A percentile compares a stretch with the other conserved stretches of the same genome.
phyloP scores from a whole-genome alignment of 2,113 vertebrate species.

The Larimichthys crocea region DNA sequence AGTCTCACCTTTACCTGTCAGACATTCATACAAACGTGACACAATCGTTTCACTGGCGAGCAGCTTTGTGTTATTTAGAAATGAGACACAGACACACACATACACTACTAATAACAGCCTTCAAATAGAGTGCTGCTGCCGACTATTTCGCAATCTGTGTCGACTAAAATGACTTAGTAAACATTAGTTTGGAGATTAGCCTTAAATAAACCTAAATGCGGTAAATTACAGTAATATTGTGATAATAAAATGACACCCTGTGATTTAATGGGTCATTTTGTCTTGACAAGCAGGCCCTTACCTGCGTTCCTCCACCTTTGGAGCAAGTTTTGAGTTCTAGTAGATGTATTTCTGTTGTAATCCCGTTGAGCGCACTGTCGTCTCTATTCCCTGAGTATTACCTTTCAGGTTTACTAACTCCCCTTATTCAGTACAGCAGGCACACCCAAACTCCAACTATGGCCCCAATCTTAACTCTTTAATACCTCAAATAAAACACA shows the following conservation, averaged over 20 bases:
- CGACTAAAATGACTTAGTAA: too few species aligned
- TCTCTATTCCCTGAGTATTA: fast-evolving
- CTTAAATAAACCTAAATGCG: too few species aligned
- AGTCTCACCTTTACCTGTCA: not conserved
- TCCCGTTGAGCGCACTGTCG: fast-evolving
- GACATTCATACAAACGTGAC: not conserved
- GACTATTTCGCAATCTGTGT: not conserved
- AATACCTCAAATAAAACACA: not conserved
- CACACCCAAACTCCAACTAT: not conserved
- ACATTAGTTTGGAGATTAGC: not conserved
- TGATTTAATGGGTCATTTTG: too few species aligned
- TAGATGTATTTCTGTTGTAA: slow-evolving; percentile 18
- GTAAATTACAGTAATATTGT: not conserved
- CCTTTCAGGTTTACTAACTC: slow-evolving; percentile 15
- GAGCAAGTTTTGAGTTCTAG: slow-evolving; percentile 3
- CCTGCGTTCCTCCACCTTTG: not conserved
- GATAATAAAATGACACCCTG: not conserved
- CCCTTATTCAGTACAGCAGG: not conserved
- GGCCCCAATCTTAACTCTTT: fast-evolving
- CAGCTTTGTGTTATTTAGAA: too few species aligned
- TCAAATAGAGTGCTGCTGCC: too few species aligned
- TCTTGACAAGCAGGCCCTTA: not conserved
- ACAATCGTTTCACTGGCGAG: not conserved
- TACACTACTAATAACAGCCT: not conserved
- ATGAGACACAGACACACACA: not conserved